phyloP scores from a whole-genome alignment of 2,888 invertebrate species.

The Noctua janthe region DNA sequence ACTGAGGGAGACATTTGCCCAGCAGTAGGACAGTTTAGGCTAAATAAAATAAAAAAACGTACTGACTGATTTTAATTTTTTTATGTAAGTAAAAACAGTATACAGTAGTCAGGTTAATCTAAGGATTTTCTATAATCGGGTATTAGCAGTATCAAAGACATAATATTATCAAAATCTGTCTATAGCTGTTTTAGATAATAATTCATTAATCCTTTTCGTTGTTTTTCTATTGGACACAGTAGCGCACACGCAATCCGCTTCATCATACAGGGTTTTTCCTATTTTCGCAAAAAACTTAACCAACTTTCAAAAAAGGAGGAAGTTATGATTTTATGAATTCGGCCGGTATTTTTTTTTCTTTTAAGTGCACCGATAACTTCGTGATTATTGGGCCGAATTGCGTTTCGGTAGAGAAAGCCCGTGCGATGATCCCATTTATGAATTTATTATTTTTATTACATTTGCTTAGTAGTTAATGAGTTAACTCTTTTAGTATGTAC shows the following conservation, averaged over 20 bases:
- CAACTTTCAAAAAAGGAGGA: background rate
- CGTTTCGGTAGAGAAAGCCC: no score
- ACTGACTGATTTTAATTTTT: constrained; percentile 10
- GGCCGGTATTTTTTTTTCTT: background rate
- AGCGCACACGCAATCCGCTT: background rate
- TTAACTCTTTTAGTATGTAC: no score
- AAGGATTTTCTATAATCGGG: constrained; percentile 29
- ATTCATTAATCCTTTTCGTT: background rate
- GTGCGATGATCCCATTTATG: no score
- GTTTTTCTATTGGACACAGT: background rate
- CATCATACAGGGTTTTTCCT: background rate
- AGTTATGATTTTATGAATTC: background rate
- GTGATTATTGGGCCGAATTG: no score
- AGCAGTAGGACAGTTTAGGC: background rate
- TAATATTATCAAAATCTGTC: constrained; percentile 9
- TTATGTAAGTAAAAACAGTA: background rate
- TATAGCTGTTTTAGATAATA: constrained; percentile 9
- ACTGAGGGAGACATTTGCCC: background rate
- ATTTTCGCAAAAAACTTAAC: background rate
- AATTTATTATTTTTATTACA: no score
- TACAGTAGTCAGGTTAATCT: constrained; percentile 1
- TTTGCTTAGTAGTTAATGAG: no score
- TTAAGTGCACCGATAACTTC: background rate
- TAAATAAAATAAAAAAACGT: background rate
- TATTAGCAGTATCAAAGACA: constrained; percentile 21